Conservation (phyloP, 2,888 invertebrate species). For the Helicoverpa assulta region DNA sequence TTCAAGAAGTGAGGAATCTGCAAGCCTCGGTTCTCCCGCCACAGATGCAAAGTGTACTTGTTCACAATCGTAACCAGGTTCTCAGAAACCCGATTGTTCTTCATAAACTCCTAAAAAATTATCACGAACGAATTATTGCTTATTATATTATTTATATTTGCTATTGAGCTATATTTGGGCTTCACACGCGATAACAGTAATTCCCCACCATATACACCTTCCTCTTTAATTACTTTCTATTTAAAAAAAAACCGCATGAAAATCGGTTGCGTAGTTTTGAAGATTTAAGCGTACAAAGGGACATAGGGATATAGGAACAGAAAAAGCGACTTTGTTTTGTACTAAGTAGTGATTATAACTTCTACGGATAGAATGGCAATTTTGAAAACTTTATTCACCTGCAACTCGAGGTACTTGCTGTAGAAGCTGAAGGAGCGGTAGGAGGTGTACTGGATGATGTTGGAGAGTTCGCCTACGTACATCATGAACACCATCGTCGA, state of each 20-base stretch:
- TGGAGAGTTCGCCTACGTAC: conserved; percentile 84
- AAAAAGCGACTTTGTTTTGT: too few species aligned
- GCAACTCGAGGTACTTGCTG: conserved; percentile 78
- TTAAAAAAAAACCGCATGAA: too few species aligned
- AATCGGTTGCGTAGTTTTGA: too few species aligned
- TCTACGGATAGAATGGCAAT: too few species aligned
- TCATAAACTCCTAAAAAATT: conserved; percentile 73
- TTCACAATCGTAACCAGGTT: conserved; percentile 77
- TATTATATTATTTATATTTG: too few species aligned
- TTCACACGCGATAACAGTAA: too few species aligned
- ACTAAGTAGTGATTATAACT: too few species aligned
- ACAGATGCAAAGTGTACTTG: conserved; percentile 77
- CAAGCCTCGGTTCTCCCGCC: conserved; percentile 79
- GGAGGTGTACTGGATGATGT: conserved; percentile 81
- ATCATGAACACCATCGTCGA: conserved; percentile 81
- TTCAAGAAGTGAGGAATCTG: conserved; percentile 78
- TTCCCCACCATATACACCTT: too few species aligned
- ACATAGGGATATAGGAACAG: too few species aligned
- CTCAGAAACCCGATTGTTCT: conserved; percentile 80
- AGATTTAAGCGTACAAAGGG: too few species aligned
- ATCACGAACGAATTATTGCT: not conserved
- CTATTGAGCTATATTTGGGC: too few species aligned
- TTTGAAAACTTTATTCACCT: conserved; percentile 65
- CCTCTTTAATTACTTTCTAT: too few species aligned
- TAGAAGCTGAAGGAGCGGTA: conserved; percentile 81